phyloP scores from a whole-genome alignment of 2,113 vertebrate species.

The Rhinoderma darwinii region DNA sequence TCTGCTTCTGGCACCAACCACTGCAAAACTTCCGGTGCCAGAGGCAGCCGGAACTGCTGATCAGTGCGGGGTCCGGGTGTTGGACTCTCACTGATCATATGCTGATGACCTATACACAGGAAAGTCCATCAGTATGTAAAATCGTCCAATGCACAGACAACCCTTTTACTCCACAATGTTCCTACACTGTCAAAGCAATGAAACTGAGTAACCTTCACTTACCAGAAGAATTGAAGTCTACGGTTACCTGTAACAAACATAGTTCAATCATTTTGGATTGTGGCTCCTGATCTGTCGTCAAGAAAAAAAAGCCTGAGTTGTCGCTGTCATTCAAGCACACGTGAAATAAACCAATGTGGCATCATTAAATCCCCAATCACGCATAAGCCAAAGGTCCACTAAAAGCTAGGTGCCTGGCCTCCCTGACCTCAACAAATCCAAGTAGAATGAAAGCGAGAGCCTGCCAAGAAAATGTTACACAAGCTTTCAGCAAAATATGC shows the following conservation, averaged over 20 bases:
- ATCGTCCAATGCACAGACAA: no score
- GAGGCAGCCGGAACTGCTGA: no score
- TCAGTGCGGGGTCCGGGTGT: no score
- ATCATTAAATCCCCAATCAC: conserved; percentile 37
- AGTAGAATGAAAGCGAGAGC: conserved; percentile 31
- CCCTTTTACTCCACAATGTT: not conserved
- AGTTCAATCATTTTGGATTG: not conserved
- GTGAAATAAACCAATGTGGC: conserved; percentile 3
- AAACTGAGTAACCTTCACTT: not conserved
- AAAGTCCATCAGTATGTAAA: no score
- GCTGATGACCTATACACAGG: no score
- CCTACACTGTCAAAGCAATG: not conserved
- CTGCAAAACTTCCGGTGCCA: no score
- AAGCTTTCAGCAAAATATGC: conserved; percentile 56
- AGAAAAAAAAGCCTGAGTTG: not conserved
- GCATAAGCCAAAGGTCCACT: conserved; percentile 16
- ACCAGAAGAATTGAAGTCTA: not conserved
- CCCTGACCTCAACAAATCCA: conserved; percentile 43
- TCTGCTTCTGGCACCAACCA: no score
- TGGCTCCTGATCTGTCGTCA: not conserved
- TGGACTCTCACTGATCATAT: no score
- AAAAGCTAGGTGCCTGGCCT: conserved; percentile 32
- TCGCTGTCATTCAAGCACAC: not conserved
- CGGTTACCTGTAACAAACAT: not conserved
- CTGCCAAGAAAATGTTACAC: conserved; percentile 55